These are phyloP conservation scores for Pogona vitticeps DNA, from an alignment of 2,113 vertebrate genomes.

Conservation along the genomic window DNA sequence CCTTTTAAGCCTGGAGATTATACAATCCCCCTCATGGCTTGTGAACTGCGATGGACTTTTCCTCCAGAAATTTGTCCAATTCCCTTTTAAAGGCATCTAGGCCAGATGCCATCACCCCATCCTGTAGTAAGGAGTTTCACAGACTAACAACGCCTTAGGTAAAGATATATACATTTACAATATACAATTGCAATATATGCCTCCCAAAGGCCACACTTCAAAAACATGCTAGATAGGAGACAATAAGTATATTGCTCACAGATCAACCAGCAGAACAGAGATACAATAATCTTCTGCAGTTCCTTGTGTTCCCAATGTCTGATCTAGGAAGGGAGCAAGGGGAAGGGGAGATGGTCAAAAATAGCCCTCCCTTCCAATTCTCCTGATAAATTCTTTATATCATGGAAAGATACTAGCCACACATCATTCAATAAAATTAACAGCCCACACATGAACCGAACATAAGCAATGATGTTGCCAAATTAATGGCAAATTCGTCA, in stretches of 20 bases:
- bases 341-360: background rate
- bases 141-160: no score
- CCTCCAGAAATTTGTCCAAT: no score
- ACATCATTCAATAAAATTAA: background rate
- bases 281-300: background rate
- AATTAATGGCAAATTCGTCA: background rate
- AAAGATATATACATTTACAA: no score
- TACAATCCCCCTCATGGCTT: no score
- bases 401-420: background rate
- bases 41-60: no score
- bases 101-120: no score
- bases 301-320: background rate
- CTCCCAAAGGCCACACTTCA: background rate
- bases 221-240: background rate
- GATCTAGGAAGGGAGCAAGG: background rate
- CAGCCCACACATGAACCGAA: background rate
- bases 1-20: no score
- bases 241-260: background rate
- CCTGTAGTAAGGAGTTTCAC: no score
- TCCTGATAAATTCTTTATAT: background rate
- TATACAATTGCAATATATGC: no score
- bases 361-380: background rate
- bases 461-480: background rate
- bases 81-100: no score
- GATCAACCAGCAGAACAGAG: background rate